These are phyloP conservation scores for Atethmia centrago DNA, from an alignment of 2,888 invertebrate genomes.

Conservation along the genomic window DNA sequence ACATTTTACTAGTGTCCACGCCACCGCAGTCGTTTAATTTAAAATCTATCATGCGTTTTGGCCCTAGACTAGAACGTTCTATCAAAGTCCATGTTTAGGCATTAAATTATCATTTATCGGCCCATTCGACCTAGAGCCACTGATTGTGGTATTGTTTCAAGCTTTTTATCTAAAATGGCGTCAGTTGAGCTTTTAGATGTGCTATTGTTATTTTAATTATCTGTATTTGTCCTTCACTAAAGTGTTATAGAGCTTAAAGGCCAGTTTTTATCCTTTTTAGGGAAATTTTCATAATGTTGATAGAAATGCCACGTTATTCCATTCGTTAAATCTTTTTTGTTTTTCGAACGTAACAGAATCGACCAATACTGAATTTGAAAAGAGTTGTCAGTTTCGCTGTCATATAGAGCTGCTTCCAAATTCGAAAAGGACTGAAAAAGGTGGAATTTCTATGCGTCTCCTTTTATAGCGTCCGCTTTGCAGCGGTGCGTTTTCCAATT, in stretches of 20 bases:
- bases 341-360: neutral
- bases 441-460: neutral
- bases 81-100: constrained; percentile 73
- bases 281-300: neutral
- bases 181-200: constrained; percentile 41
- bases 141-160: constrained; percentile 42
- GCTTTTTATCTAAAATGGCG: constrained; percentile 55
- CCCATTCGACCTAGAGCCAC: constrained; percentile 57
- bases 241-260: neutral
- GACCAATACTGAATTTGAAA: neutral
- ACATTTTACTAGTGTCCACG: neutral
- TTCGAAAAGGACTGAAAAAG: neutral
- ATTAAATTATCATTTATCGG: constrained; percentile 72
- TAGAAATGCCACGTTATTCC: neutral
- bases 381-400: neutral
- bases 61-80: constrained; percentile 47
- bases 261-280: too few relatives aligned
- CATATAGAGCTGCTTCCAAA: neutral
- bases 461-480: neutral
- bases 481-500: neutral
- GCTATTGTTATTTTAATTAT: constrained; percentile 10
- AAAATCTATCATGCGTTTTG: constrained; percentile 31
- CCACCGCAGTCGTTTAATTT: neutral
- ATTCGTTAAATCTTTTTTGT: neutral
- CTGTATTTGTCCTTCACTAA: neutral